Base-by-base conservation (phyloP, 1,140 invertebrate species). In the Vollenhovia emeryi region DNA sequence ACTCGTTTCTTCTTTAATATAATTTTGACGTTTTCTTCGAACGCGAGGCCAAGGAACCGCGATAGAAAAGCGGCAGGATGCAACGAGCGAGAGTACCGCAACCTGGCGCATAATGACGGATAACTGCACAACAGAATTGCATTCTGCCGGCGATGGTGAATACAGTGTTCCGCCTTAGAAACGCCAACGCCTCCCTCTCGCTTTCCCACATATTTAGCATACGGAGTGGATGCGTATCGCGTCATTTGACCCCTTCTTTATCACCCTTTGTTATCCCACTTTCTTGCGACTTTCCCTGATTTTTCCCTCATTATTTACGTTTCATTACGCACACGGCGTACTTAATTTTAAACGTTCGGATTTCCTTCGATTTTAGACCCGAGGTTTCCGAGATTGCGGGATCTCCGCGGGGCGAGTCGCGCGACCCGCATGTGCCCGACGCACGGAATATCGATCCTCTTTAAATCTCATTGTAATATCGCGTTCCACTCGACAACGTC, bases 111-210 rank as follows among this genome's bases (percentile, higher is more conserved):
- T 91, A 92, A 92, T 86, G 85, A 91, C 86, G 82, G 55, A 33
- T 90, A 91, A 91, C 91, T 88, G 90, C 90, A 91, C 89, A 88
- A 87, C 57, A 75, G 60, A 68, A 83, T 79, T 62, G 83, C 71
- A 68, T 60, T 87, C 78, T 83, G 76, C 45, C 48, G 73, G 6
- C 73, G 48, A 84, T 48, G 55, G 73, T 69, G 48, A 60, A 74
- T 36, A 74, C 43, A 30, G 18, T 27, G 64, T 55, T 86, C 48
- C 48, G 71, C 40, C 50, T 82, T 86, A 52, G 36, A 66, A 40
- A 84, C 57, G 30, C 21, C 64, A 21, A 71, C 40, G n/a, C 55
- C 55, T 69, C 43, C 64, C 60, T 71, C 57, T 45, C 43, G 60
- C 50, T 82, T 82, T 82, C 60, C 74, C 73, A 85, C 82, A 62